Base-by-base conservation (phyloP, 1,140 invertebrate species). In the Acromyrmex echinatior region DNA sequence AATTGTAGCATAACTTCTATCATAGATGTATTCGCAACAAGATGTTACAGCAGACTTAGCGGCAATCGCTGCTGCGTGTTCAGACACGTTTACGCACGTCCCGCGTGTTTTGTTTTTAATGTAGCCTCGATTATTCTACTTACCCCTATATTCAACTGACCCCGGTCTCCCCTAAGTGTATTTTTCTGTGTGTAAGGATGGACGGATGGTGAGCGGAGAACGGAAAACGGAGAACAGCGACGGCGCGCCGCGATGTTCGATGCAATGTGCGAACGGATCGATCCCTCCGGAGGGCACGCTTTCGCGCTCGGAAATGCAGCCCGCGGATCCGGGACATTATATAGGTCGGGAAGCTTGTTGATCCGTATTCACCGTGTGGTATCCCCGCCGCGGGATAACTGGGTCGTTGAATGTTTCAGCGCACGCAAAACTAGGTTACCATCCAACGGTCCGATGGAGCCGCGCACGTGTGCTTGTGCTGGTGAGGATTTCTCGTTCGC, bases 261-360 rank as follows among this genome's bases (percentile, higher is more conserved):
- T n/a, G 68, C 25, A n/a, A 62, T 35, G 70, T 18, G 56, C 56
- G 53, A 35, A 39, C 80, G 80, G 35, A 62, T 73, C 80, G 80
- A 81, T 53, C 49, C 28, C 25, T 39, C 25, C 65, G 86, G 60
- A 66, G n/a, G 53, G 60, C 87, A 53, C 56, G 66, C 21, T 21
- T 18, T 45, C 78, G 78, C 78, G 63, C 56, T 39, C 28, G 89
- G 60, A 87, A 84, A 74, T 31, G 21, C 45, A 74, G 80, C 80
- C 58, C 68, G 80, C 35, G 70, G 70, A 84, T 84, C 80, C 80
- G 80, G 80, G 80, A 76, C 84, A 73, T 87, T 87, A 90, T 80
- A 90, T 90, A 85, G 89, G 89, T 90, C 89, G 70, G 88, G 89
- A 88, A 80, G 60, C 88, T 73, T 82, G 81, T 90, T 90, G 88